A percentile compares a stretch with the other conserved stretches of the same genome.
Conservation (phyloP, 2,888 invertebrate genomes). For the Cantharis flavilabris region DNA sequence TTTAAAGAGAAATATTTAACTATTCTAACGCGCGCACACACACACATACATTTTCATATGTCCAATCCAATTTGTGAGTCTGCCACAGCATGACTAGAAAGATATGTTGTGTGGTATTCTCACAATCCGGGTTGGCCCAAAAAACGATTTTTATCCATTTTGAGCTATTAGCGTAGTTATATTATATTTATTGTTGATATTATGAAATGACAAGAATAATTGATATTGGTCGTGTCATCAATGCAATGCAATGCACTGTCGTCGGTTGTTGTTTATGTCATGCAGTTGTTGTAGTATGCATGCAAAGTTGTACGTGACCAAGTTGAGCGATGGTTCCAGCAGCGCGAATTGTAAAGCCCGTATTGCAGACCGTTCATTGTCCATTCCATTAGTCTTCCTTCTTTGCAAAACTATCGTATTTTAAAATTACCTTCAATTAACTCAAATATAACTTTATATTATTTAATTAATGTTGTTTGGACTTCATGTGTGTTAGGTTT, state of each 20-base stretch:
- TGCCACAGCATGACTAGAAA: constrained; percentile 24
- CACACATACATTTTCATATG: constrained; percentile 31
- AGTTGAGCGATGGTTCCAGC: constrained; percentile 38
- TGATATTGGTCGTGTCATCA: constrained; percentile 34
- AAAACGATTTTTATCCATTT: background rate
- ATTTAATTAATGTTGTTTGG: constrained; percentile 18
- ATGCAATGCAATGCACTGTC: constrained; percentile 45
- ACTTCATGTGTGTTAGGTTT: constrained; percentile 28
- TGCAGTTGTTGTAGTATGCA: constrained; percentile 49
- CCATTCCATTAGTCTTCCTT: constrained; percentile 24
- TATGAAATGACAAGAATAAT: constrained; percentile 13
- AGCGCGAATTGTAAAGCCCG: constrained; percentile 30
- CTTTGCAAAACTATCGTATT: background rate
- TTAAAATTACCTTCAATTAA: background rate
- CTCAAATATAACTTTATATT: constrained; percentile 7
- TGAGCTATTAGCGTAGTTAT: background rate
- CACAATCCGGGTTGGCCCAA: background rate
- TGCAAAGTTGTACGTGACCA: constrained; percentile 49
- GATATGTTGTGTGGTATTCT: constrained; percentile 18
- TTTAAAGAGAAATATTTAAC: constrained; percentile 45
- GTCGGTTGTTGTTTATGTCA: constrained; percentile 47
- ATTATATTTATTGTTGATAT: constrained; percentile 3
- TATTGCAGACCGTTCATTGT: constrained; percentile 33
- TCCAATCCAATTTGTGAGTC: constrained; percentile 34
- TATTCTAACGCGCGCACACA: constrained; percentile 41